Conservation (phyloP, 2,888 invertebrate genomes). For the Cosmia pyralina region DNA sequence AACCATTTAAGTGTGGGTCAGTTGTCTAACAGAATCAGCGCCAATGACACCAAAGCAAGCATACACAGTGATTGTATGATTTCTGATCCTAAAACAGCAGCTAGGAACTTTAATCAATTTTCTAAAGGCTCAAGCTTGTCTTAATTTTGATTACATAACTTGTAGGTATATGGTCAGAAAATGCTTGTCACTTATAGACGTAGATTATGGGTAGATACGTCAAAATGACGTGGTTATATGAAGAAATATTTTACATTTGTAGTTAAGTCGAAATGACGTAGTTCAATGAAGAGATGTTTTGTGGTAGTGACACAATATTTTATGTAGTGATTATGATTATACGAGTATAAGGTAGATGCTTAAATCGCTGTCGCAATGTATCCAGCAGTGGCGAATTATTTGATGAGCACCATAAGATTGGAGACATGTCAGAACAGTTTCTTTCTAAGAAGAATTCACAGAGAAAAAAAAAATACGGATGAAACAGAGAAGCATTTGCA, state of each 20-base stretch:
- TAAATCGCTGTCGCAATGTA: slow-evolving; percentile 31
- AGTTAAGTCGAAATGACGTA: not conserved
- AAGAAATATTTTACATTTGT: no score
- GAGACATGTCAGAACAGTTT: not conserved
- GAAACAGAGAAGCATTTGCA: not conserved
- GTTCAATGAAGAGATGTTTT: not conserved
- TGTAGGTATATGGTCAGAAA: slow-evolving; percentile 33
- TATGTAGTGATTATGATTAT: not conserved
- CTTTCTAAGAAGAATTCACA: not conserved
- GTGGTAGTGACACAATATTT: not conserved
- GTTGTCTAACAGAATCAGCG: slow-evolving; percentile 9
- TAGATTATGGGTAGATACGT: not conserved
- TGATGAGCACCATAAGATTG: slow-evolving; percentile 9
- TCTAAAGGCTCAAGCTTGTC: slow-evolving; percentile 31
- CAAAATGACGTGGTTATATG: slow-evolving; percentile 10
- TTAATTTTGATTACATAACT: slow-evolving; percentile 21
- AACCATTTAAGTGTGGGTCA: not conserved
- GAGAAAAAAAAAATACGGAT: not conserved
- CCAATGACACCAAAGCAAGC: slow-evolving; percentile 43
- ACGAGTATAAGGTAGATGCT: not conserved
- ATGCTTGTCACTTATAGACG: slow-evolving; percentile 46
- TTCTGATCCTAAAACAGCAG: slow-evolving; percentile 31
- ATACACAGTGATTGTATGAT: slow-evolving; percentile 37
- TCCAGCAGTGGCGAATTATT: slow-evolving; percentile 39
- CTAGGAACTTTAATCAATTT: slow-evolving; percentile 11